Percentiles rank a stretch among this genome's conserved stretches.
These are phyloP conservation scores for Drosophila bocqueti DNA, from an alignment of 1,140 invertebrate species.

Conservation along the genomic window DNA sequence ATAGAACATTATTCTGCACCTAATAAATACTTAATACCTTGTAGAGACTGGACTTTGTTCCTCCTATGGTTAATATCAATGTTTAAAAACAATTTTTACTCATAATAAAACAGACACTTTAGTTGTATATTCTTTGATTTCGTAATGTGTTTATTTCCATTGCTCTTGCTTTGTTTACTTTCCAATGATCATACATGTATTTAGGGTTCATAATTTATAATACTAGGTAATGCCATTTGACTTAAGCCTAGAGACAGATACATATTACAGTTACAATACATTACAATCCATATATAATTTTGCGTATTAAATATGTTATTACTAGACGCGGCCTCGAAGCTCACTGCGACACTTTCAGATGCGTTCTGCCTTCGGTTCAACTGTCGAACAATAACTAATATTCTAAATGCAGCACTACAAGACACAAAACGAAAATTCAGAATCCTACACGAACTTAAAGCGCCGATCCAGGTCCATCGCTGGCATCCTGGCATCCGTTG, in stretches of 20 bases:
- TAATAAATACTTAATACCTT: too few species aligned
- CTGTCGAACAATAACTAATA: constrained; percentile 61
- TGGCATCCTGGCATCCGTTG: constrained; percentile 21
- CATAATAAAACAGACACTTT: not conserved
- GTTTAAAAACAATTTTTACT: too few species aligned
- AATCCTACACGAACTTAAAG: constrained; percentile 46
- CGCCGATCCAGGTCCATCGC: constrained; percentile 26
- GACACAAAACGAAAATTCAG: constrained; percentile 44
- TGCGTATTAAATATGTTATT: constrained; percentile 39
- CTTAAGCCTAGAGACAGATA: constrained; percentile 67
- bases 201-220: constrained; percentile 71
- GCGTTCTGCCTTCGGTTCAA: constrained; percentile 44
- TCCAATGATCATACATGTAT: constrained; percentile 57
- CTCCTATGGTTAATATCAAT: too few species aligned
- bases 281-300: constrained; percentile 59
- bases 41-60: too few species aligned
- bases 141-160: constrained; percentile 73
- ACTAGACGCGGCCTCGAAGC: constrained; percentile 28
- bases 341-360: constrained; percentile 59
- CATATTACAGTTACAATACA: constrained; percentile 69
- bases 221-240: constrained; percentile 74
- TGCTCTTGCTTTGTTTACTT: constrained; percentile 50
- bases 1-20: too few species aligned
- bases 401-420: constrained; percentile 65
- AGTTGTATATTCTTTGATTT: constrained; percentile 60